Evolutionary conservation across 2,888 invertebrate species (phyloP).

Genomic region (Timandra comae): DNA sequence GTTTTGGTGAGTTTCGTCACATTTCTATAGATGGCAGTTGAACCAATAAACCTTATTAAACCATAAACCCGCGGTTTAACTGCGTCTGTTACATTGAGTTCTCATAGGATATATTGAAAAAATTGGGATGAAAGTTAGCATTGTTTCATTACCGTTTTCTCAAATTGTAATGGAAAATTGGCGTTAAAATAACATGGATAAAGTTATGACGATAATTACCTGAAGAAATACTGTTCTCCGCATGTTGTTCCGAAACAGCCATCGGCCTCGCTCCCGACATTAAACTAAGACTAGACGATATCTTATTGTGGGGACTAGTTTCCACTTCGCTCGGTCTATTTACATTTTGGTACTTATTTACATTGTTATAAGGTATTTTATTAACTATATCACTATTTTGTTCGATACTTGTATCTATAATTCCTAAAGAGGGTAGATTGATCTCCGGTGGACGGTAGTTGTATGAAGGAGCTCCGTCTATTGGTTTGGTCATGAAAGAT

Average conservation of each 20-base stretch:
- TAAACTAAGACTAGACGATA: slow-evolving; percentile 76
- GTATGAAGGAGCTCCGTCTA: slow-evolving; percentile 69
- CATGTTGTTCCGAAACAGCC: slow-evolving; percentile 67
- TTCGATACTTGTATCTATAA: slow-evolving; percentile 69
- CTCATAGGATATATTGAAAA: too few relatives aligned
- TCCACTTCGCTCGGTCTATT: slow-evolving; percentile 70
- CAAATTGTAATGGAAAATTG: too few relatives aligned
- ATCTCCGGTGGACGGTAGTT: slow-evolving; percentile 68
- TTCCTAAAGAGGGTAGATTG: slow-evolving; percentile 63
- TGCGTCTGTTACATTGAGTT: too few relatives aligned
- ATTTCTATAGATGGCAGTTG: too few relatives aligned
- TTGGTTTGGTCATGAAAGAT: slow-evolving; percentile 72
- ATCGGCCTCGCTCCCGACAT: slow-evolving; percentile 68
- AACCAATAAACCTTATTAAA: too few relatives aligned
- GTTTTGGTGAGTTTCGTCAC: too few relatives aligned
- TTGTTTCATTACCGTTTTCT: too few relatives aligned
- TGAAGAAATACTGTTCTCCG: slow-evolving; percentile 66
- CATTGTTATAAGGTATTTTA: slow-evolving; percentile 74
- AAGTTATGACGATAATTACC: too few relatives aligned
- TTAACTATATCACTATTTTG: slow-evolving; percentile 76
- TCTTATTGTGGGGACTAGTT: slow-evolving; percentile 76
- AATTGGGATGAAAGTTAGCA: too few relatives aligned
- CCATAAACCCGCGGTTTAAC: too few relatives aligned
- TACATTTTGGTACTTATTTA: slow-evolving; percentile 76
- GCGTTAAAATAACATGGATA: too few relatives aligned